Evolutionary conservation across 2,113 vertebrate genomes (phyloP), one percentile per base, ranked within the genome.

Genomic region (Amblyornis subalaris): DNA sequence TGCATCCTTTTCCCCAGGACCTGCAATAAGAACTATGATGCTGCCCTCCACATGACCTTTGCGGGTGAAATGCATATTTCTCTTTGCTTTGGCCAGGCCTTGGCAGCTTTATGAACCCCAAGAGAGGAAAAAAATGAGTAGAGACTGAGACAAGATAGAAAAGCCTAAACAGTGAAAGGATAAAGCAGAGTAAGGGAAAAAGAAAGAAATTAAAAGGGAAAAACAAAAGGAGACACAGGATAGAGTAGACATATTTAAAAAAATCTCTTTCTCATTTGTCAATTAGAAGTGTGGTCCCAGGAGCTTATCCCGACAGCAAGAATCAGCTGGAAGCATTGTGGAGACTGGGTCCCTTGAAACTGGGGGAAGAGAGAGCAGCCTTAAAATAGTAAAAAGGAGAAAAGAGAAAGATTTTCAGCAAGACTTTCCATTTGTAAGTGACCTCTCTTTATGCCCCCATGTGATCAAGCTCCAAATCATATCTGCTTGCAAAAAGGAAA

Each of bases 41-140:
- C 35, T 97, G 95, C 51, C 96, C 95, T 94, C 71, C 44, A 29
- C 61, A 20, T 33, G 85, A 96, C 96, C 94, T 89, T 88, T 0
- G 26, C 16, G 66, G 91, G 77, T 70, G 77, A 97, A 96, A 93
- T 36, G 42, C 31, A 22, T 89, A 93, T 85, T 95, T 95, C 89
- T 93, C 75, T 83, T 69, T 84, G 67, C 84, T 85, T 81, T 89
- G 79, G 84, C 78, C 93, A 91, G 57, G 31, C 55, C 89, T 85
- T 94, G 93, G 91, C 94, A 96, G 94, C 66, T 96, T 96, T 96
- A 96, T 81, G 85, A 85, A 90, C 35, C 93, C 57, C 91, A 72
- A 75, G 96, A 95, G 95, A 85, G 31, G 29, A 93, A 71, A 93
- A 85, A 96, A 96, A 96, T 84, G 36, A 95, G 82, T 75, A 75